Evolutionary conservation across 1,140 invertebrate species (phyloP), one percentile per base, ranked within the genome.

Genomic region (Zeugodacus cucurbitae): DNA sequence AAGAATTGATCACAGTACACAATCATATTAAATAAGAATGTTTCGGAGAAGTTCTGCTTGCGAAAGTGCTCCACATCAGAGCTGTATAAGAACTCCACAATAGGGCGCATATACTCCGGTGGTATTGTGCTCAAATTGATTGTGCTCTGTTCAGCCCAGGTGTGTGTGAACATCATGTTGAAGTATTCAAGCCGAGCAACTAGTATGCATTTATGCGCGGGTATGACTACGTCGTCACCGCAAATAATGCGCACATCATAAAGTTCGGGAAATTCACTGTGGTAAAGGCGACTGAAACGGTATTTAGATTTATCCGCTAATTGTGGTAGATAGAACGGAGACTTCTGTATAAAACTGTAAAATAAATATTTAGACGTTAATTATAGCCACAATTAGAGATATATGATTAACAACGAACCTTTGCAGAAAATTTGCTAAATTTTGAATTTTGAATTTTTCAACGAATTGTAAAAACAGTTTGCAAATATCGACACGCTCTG

Each of bases 111-210:
- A 54, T 93, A 93, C 87, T 93, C 93, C 6, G 88, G 26, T 10
- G 93, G 90, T 48, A 93, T 90, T 2, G 90, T 90, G 26, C 88
- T 90, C 86, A 93, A 90, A 57, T 90, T 91, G 3, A 93, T 90
- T 0, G 89, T 90, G 87, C 92, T 92, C 90, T 95, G 95, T 91
- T 96, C 95, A 44, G 95, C 94, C 96, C 96, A 97, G 44, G 95
- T 94, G 88, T 94, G 94, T 59, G 94, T 94, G 87, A 97, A 94
- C 96, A 97, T 96, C 91, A 95, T 95, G 86, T 95, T 94, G 92
- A 97, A 97, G 92, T 97, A 97, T 87, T 97, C 96, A 14, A 96
- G 91, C 88, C 96, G 92, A 8, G 96, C 95, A 0, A 95, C 94
- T 37, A 97, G 91, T 70, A 97, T 93, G 93, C 96, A 97, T 89